Evolutionary conservation across 2,797 vertebrate genomes (phyloP).

Genomic region (Gila robusta): DNA sequence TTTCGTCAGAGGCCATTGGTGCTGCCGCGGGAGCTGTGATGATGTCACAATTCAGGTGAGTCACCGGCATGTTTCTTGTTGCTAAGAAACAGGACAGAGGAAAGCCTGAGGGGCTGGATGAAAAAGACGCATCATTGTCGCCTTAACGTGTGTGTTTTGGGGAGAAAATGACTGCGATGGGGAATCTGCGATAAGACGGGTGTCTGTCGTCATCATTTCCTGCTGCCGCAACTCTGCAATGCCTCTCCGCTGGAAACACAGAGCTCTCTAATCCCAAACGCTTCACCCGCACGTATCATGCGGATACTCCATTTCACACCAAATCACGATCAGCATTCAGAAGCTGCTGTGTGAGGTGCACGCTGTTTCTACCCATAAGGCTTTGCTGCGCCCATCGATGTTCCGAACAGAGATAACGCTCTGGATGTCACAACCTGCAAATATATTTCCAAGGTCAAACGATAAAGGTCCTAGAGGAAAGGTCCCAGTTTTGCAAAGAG

Average conservation of each 20-base stretch:
- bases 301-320: slow-evolving; percentile 34
- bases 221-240: slow-evolving; percentile 69
- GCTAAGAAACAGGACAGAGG: slow-evolving; percentile 78
- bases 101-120: slow-evolving; percentile 77
- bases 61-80: slow-evolving; percentile 81
- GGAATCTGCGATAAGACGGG: slow-evolving; percentile 70
- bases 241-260: slow-evolving; percentile 39
- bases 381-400: slow-evolving; percentile 9
- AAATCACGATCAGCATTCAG: slow-evolving; percentile 20
- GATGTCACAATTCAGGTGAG: slow-evolving; percentile 85
- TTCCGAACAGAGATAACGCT: background rate
- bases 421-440: background rate
- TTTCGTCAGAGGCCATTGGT: slow-evolving; percentile 57
- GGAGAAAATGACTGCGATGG: slow-evolving; percentile 51
- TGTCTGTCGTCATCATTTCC: slow-evolving; percentile 73
- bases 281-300: slow-evolving; percentile 20
- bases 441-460: slow-evolving; percentile 7
- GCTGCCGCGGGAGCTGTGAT: slow-evolving; percentile 74
- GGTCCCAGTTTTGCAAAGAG: background rate
- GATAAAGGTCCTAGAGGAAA: background rate
- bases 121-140: slow-evolving; percentile 70
- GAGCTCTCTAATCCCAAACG: slow-evolving; percentile 29
- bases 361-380: slow-evolving; percentile 18
- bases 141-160: slow-evolving; percentile 45
- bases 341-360: background rate